phyloP scores from a whole-genome alignment of 2,888 invertebrate species.

The Cyclophora albipunctata region DNA sequence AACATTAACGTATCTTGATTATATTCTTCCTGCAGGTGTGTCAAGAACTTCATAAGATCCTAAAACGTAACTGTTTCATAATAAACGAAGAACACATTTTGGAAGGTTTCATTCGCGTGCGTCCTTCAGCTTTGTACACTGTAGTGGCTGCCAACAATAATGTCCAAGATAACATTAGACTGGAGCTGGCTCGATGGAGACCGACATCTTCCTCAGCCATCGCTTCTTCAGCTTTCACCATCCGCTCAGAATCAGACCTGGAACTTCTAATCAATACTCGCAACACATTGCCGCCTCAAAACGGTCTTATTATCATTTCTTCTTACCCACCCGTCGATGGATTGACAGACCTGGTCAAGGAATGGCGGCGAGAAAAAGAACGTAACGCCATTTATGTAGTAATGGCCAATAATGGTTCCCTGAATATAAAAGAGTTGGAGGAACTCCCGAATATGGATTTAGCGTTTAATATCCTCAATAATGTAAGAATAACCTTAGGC shows the following conservation, averaged over 20 bases:
- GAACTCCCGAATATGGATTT: slow-evolving; percentile 13
- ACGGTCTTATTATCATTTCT: slow-evolving; percentile 22
- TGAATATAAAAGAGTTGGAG: slow-evolving; percentile 8
- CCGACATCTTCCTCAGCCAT: slow-evolving; percentile 7
- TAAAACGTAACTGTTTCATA: slow-evolving; percentile 18
- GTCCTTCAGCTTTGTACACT: slow-evolving; percentile 14
- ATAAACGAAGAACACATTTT: slow-evolving; percentile 13
- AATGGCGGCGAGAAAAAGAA: slow-evolving; percentile 22
- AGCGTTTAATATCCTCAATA: slow-evolving; percentile 18
- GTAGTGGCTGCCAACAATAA: slow-evolving; percentile 9
- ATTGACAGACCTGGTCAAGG: slow-evolving; percentile 21
- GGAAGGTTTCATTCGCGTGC: neutral
- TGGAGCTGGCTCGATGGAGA: slow-evolving; percentile 22
- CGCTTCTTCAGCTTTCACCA: slow-evolving; percentile 14
- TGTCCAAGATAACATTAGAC: slow-evolving; percentile 6
- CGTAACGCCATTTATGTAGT: slow-evolving; percentile 21
- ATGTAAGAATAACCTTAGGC: slow-evolving; percentile 15
- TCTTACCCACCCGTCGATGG: slow-evolving; percentile 22
- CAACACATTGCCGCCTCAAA: slow-evolving; percentile 10
- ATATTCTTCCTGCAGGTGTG: slow-evolving; percentile 12
- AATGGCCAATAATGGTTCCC: slow-evolving; percentile 13
- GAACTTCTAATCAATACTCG: slow-evolving; percentile 15
- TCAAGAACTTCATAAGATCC: slow-evolving; percentile 10
- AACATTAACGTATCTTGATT: neutral
- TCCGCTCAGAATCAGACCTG: slow-evolving; percentile 19